Evolutionary conservation across 2,888 invertebrate genomes (phyloP).

Genomic region (Drosophila aldrichi): DNA sequence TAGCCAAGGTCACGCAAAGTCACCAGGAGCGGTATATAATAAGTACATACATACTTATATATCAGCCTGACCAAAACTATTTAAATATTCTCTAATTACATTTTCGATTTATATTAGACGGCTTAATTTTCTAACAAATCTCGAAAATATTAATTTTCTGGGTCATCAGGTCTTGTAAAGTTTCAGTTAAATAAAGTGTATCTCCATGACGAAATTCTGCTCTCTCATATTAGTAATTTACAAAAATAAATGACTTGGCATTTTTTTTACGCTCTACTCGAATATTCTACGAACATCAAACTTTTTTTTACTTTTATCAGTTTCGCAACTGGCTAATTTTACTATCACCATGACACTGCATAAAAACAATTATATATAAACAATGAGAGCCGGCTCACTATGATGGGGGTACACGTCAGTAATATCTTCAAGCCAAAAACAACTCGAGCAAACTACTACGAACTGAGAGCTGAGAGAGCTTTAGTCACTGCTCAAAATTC

Average conservation of each 20-base stretch:
- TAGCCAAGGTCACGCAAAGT: not conserved
- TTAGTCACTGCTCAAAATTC: conserved; percentile 6
- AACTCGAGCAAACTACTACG: conserved; percentile 1
- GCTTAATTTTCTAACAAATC: not conserved
- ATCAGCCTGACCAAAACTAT: not conserved
- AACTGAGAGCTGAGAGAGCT: not conserved
- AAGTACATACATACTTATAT: too few species aligned
- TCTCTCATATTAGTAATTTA: not conserved
- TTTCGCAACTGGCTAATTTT: conserved; percentile 46
- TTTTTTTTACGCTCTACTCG: conserved; percentile 11
- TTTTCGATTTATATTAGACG: not conserved
- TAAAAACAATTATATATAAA: conserved; percentile 36
- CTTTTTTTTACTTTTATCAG: conserved; percentile 42
- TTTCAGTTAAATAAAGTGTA: not conserved
- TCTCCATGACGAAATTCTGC: conserved; percentile 22
- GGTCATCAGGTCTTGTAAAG: not conserved
- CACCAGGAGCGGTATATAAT: not conserved
- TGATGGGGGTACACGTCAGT: conserved; percentile 51
- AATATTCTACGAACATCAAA: conserved; percentile 32
- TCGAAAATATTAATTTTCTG: too few species aligned
- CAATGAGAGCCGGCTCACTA: conserved; percentile 12
- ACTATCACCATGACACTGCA: conserved; percentile 65
- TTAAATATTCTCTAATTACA: not conserved
- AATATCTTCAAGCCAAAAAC: conserved; percentile 3
- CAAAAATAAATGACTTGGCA: not conserved